Evolutionary conservation across 2,888 invertebrate genomes (phyloP).

Genomic region (Hydrotaea cyrtoneurina): DNA sequence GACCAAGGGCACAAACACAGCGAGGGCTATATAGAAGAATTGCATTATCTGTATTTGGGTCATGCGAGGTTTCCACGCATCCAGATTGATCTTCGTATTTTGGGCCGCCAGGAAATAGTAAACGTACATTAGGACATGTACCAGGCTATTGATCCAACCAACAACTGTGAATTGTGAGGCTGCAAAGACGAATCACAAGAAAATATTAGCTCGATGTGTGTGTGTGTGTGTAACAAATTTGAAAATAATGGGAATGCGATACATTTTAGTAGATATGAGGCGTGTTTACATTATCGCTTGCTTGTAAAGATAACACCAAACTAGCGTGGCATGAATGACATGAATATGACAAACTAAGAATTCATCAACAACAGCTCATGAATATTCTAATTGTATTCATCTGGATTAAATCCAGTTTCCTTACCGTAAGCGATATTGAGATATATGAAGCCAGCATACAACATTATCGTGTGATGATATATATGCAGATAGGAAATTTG

Average conservation of each 20-base stretch:
- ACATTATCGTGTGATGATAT: conserved; percentile 91
- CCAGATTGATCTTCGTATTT: conserved; percentile 83
- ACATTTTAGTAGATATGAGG: too few relatives aligned
- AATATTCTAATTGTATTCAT: too few relatives aligned
- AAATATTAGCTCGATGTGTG: too few relatives aligned
- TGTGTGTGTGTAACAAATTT: too few relatives aligned
- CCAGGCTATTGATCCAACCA: conserved; percentile 87
- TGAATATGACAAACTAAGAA: too few relatives aligned
- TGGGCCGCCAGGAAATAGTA: conserved; percentile 88
- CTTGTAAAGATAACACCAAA: too few relatives aligned
- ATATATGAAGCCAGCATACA: conserved; percentile 84
- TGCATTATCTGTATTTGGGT: conserved; percentile 90
- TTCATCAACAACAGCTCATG: too few relatives aligned
- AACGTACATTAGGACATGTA: conserved; percentile 90
- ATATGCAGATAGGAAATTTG: conserved; percentile 91
- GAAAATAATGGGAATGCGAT: too few relatives aligned
- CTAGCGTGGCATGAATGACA: too few relatives aligned
- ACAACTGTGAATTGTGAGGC: conserved; percentile 86
- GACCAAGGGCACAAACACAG: conserved; percentile 79
- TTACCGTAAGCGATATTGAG: conserved; percentile 82
- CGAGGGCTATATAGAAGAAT: conserved; percentile 83
- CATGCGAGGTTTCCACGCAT: conserved; percentile 89
- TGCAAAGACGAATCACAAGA: conserved; percentile 70
- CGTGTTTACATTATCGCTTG: too few relatives aligned
- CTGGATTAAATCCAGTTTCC: neutral